Base-by-base conservation (phyloP, 1,140 invertebrate species). In the Tetragonula clypearis region DNA sequence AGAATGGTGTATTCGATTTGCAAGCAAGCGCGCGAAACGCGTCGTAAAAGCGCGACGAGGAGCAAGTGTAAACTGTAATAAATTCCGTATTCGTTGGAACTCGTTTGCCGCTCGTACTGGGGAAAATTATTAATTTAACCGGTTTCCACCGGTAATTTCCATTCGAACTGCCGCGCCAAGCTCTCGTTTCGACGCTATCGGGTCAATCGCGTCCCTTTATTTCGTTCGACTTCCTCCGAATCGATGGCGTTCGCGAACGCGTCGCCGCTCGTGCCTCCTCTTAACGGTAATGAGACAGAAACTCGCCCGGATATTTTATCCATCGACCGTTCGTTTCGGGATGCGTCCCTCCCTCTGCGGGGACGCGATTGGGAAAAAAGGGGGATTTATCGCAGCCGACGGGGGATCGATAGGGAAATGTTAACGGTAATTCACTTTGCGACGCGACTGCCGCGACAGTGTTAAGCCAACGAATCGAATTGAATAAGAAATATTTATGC, bases 231-330 rank as follows among this genome's bases (percentile, higher is more conserved):
- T 15, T 55, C 69, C 66, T 56, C 58, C 41, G 66, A 60, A 79
- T 65, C 21, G 1, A 11, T 66, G 21, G 41, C 49, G 23, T 23
- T 65, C 30, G 19, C 41, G 30, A 87, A 76, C 19, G 74, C 21
- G 30, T 19, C 19, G 1, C 19, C 19, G 12, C 14, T 71, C 26
- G 49, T 65, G 76, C 74, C 55, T 65, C 53, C 60, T 79, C 65
- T 85, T 81, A 79, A 69, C 84, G 87, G 74, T 82, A 88, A 88
- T 86, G 79, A 88, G 84, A 88, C 79, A 82, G 86, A 85, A 85
- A 84, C 66, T 58, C 49, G 49, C 23, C 26, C n/a, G 84, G 60
- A 85, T 87, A 88, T 30, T 62, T 53, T 23, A 30, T 30, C 26
- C 15, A 35, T n/a, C 15, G 26, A 35, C 53, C 53, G 21, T 71